These are phyloP conservation scores for Schizothorax lantsangensis DNA, from an alignment of 2,797 vertebrate genomes.

Conservation along the genomic window DNA sequence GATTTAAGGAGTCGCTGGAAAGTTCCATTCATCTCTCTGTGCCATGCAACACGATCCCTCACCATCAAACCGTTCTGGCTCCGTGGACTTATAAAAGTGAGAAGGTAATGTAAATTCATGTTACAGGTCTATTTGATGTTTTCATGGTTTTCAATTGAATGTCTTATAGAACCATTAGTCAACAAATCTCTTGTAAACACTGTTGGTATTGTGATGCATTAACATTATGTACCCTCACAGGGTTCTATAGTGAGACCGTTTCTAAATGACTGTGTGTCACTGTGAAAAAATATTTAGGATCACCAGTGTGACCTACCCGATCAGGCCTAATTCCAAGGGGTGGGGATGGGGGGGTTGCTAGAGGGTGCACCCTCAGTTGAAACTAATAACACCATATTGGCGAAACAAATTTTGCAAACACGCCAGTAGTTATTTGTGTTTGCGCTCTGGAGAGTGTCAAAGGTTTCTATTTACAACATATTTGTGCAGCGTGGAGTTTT, in stretches of 20 bases:
- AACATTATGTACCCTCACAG: too few species aligned
- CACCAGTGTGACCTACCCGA: too few species aligned
- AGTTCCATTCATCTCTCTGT: constrained; percentile 55
- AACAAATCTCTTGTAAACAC: background rate
- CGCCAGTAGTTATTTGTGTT: background rate
- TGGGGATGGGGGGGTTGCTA: too few species aligned
- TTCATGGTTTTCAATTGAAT: constrained; percentile 9
- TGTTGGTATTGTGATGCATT: too few species aligned
- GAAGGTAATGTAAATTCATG: constrained; percentile 15
- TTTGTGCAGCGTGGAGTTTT: background rate
- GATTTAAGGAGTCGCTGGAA: constrained; percentile 54
- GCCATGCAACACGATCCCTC: constrained; percentile 46
- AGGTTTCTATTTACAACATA: background rate
- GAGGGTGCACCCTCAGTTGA: too few species aligned
- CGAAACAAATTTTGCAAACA: background rate
- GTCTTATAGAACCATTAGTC: background rate
- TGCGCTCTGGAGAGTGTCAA: background rate
- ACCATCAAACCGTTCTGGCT: constrained; percentile 38
- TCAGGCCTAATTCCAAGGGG: too few species aligned
- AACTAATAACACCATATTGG: background rate
- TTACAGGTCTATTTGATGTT: constrained; percentile 14
- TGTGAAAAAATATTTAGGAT: too few species aligned
- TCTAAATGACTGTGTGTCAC: too few species aligned
- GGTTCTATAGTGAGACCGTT: too few species aligned
- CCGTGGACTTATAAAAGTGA: background rate